Base-by-base conservation (phyloP, 2,888 invertebrate genomes). In the Gisinianus flammeolus region DNA sequence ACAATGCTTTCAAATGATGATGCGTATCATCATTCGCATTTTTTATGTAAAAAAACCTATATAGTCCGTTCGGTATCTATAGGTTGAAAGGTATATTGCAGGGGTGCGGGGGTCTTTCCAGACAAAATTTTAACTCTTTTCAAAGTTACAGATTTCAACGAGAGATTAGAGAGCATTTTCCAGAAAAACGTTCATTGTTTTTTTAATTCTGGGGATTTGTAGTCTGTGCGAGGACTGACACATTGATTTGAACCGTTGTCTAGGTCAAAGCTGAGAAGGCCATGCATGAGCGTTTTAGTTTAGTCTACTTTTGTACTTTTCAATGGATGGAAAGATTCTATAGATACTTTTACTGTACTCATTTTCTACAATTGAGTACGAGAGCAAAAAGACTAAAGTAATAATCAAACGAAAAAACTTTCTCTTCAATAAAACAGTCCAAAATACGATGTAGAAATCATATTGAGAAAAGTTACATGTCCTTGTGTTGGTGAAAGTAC, bases 201-300 rank as follows among this genome's bases (percentile, higher is more conserved):
- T 12, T 19, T 54, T 16, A n/a, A n/a, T n/a, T n/a, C n/a, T n/a
- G n/a, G n/a, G 6, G 26, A 28, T 62, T 62, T 62, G 44, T 19
- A 16, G n/a, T n/a, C n/a, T n/a, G 16, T 44, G 44, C 19, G 19
- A 62, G 62, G 62, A 62, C 12, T 12, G 26, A 62, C 26, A 12
- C 12, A 22, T 52, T 62, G 62, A 78, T 70, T 69, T 64, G 54
- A 70, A 69, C 69, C 74, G 64, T 70, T 74, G 56, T 74, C 31
- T 62, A 72, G 78, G 78, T 64, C 78, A 70, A 78, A 74, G 74
- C 78, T 54, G 30, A 69, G 30, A 78, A 69, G n/a, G 69, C 67
- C 68, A 76, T 69, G 30, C 69, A 78, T 31, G 69, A 62, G 74
- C 62, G 1, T 62, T 62, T 24, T 62, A 62, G 35, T 44, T 16